phyloP scores from a whole-genome alignment of 2,888 invertebrate genomes.

The Brenthis hecate region DNA sequence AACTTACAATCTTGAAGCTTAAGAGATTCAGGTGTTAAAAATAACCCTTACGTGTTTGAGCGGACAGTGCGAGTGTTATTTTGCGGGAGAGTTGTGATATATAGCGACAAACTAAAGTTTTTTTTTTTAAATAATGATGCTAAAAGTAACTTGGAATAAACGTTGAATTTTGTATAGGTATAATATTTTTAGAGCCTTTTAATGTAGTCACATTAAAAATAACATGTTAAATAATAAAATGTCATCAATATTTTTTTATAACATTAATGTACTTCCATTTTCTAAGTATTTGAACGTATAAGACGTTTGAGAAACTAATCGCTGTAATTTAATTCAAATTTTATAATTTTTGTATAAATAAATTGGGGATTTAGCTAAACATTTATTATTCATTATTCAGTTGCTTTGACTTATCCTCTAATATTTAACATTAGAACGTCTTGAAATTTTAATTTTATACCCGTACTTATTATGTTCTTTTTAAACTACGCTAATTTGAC shows the following conservation, averaged over 20 bases:
- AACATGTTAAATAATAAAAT: too few relatives aligned
- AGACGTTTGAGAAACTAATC: neutral
- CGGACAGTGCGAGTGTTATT: slow-evolving; percentile 43
- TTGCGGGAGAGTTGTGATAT: slow-evolving; percentile 32
- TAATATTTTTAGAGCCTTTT: too few relatives aligned
- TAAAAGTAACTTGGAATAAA: too few relatives aligned
- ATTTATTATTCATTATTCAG: neutral
- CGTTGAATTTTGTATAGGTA: too few relatives aligned
- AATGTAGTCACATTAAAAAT: too few relatives aligned
- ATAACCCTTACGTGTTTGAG: slow-evolving; percentile 47
- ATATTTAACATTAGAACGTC: too few relatives aligned
- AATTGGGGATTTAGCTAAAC: neutral
- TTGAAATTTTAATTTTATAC: too few relatives aligned
- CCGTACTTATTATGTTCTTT: too few relatives aligned
- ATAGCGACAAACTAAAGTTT: slow-evolving; percentile 23
- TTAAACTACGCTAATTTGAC: neutral
- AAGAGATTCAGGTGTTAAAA: slow-evolving; percentile 45
- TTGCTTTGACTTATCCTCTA: too few relatives aligned
- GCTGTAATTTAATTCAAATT: too few relatives aligned
- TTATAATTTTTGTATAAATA: too few relatives aligned
- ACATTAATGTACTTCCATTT: neutral
- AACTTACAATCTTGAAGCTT: slow-evolving; percentile 44
- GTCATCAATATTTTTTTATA: neutral
- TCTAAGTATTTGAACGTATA: neutral
- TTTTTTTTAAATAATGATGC: neutral